Conservation (phyloP, 2,888 invertebrate species). For the Leptopilina syphax region DNA sequence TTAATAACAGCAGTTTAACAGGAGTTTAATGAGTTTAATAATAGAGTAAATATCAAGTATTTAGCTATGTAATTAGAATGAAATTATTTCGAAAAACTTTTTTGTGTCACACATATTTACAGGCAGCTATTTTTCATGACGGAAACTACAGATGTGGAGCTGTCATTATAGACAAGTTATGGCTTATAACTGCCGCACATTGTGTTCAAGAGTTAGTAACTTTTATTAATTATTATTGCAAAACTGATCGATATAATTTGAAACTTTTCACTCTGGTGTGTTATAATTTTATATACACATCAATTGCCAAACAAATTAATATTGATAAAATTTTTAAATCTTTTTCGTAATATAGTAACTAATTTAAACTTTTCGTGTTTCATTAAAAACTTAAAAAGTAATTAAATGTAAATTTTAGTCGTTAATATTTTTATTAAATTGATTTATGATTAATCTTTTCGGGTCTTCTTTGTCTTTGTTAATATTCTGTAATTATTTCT, state of each 20-base stretch:
- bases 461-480: too few species aligned
- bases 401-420: too few species aligned
- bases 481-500: too few species aligned
- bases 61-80: not conserved
- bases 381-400: too few species aligned
- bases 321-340: too few species aligned
- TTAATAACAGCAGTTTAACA: not conserved
- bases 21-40: not conserved
- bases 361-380: too few species aligned
- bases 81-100: not conserved
- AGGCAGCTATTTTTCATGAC: conserved; percentile 13
- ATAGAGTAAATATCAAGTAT: not conserved
- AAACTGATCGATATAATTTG: not conserved
- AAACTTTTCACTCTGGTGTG: not conserved
- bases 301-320: too few species aligned
- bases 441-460: too few species aligned
- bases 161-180: conserved; percentile 42
- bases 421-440: too few species aligned
- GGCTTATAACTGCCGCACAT: conserved; percentile 46
- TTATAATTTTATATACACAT: too few species aligned
- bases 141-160: conserved; percentile 41
- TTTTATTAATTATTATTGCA: conserved; percentile 17
- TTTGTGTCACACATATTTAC: not conserved
- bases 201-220: conserved; percentile 44
- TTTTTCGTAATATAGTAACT: too few species aligned